A percentile compares a stretch with the other conserved stretches of the same genome.
Conservation (phyloP, 1,140 invertebrate species). For the Drosophila kurseongensis region DNA sequence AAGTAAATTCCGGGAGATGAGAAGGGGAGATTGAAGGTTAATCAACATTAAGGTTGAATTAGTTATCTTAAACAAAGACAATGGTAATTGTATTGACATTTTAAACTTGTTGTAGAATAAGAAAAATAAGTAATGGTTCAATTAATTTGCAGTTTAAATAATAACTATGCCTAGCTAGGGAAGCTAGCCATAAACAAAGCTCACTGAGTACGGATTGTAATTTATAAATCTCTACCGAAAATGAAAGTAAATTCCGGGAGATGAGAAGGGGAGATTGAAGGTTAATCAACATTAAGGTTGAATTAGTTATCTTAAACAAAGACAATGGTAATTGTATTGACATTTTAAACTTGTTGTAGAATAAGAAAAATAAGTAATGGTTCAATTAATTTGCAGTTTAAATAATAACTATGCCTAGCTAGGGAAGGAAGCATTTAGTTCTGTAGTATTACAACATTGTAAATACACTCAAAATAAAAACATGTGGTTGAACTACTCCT, state of each 20-base stretch:
- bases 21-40: conserved; percentile 12
- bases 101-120: too few relatives aligned
- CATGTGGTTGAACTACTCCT: conserved; percentile 1
- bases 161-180: too few relatives aligned
- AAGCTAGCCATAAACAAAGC: conserved; percentile 57
- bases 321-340: neutral
- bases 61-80: neutral
- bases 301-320: neutral
- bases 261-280: conserved; percentile 15
- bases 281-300: conserved; percentile 3
- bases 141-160: too few relatives aligned
- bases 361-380: too few relatives aligned
- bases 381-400: too few relatives aligned
- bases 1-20: conserved; percentile 11
- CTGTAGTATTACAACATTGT: too few relatives aligned
- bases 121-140: too few relatives aligned
- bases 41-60: conserved; percentile 2
- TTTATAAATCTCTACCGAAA: conserved; percentile 20
- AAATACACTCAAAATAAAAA: too few relatives aligned
- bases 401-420: too few relatives aligned
- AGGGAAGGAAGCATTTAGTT: too few relatives aligned
- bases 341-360: too few relatives aligned
- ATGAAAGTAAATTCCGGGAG: conserved; percentile 10
- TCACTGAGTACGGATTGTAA: conserved; percentile 5
- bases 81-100: neutral